Evolutionary conservation across 2,113 vertebrate genomes (phyloP).

Genomic region (Puma concolor): DNA sequence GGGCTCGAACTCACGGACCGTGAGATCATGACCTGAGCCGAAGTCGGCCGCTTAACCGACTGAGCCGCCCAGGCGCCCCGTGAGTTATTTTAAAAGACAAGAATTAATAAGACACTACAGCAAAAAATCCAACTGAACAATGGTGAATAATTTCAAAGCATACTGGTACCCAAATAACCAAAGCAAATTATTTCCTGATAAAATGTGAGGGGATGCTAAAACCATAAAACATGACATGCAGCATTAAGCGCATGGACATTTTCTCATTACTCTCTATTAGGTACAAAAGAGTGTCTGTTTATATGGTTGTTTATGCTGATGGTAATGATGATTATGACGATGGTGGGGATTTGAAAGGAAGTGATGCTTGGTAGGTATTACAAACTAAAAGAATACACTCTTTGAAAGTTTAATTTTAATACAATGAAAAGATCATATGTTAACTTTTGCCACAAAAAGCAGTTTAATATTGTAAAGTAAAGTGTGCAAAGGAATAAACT

Average conservation of each 20-base stretch:
- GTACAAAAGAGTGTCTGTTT: neutral
- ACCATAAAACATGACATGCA: neutral
- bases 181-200: neutral
- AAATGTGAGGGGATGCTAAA: neutral
- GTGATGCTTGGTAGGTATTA: neutral
- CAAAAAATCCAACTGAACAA: neutral
- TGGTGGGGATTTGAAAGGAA: neutral
- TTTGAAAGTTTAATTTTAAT: neutral
- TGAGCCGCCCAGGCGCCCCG: too few relatives aligned
- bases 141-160: neutral
- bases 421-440: neutral
- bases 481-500: neutral
- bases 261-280: neutral
- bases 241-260: neutral
- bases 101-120: neutral
- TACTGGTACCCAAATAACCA: neutral
- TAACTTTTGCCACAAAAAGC: neutral
- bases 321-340: neutral
- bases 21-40: too few relatives aligned
- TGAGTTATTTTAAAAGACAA: neutral
- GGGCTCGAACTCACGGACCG: too few relatives aligned
- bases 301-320: neutral
- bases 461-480: neutral
- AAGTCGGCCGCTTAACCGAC: too few relatives aligned
- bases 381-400: neutral